Conservation (phyloP, 92 coral and sea anemone genomes). For the Hydrozoanthus gracilis region DNA sequence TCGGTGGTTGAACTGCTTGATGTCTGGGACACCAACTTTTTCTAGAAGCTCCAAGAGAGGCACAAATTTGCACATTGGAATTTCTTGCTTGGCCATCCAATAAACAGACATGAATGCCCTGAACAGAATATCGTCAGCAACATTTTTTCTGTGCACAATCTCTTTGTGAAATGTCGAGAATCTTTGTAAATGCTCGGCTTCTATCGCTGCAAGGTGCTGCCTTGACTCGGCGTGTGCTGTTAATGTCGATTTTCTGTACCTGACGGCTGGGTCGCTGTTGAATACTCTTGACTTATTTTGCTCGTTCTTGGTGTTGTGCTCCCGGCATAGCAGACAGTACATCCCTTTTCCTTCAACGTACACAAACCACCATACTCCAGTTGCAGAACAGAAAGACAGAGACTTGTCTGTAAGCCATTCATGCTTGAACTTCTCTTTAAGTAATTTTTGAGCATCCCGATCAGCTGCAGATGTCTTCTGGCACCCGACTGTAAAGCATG, state of each 20-base stretch:
- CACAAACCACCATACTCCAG: slow-evolving; percentile 50
- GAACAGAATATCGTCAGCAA: slow-evolving; percentile 45
- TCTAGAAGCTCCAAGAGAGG: slow-evolving; percentile 39
- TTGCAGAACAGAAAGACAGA: slow-evolving; percentile 31
- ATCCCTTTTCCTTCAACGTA: slow-evolving; percentile 34
- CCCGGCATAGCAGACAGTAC: slow-evolving; percentile 51
- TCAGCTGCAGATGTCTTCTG: slow-evolving; percentile 51
- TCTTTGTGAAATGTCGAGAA: slow-evolving; percentile 55
- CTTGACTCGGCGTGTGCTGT: slow-evolving; percentile 47
- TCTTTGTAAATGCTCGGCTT: slow-evolving; percentile 55
- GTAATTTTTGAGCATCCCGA: slow-evolving; percentile 59
- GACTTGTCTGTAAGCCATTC: slow-evolving; percentile 62
- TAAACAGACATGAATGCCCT: slow-evolving; percentile 47
- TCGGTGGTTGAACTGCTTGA: slow-evolving; percentile 51
- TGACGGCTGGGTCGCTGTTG: slow-evolving; percentile 29
- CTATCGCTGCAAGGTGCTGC: slow-evolving; percentile 58
- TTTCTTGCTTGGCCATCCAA: slow-evolving; percentile 48
- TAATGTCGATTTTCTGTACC: slow-evolving; percentile 51
- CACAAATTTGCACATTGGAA: slow-evolving; percentile 49
- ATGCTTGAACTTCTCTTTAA: slow-evolving; percentile 63
- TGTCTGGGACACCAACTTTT: slow-evolving; percentile 45
- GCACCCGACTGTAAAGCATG: slow-evolving; percentile 60
- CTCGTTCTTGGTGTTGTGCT: slow-evolving; percentile 46
- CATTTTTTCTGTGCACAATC: slow-evolving; percentile 34
- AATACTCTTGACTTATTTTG: slow-evolving; percentile 39